Conservation (phyloP, 2,113 vertebrate species). For the Ciconia stormi region DNA sequence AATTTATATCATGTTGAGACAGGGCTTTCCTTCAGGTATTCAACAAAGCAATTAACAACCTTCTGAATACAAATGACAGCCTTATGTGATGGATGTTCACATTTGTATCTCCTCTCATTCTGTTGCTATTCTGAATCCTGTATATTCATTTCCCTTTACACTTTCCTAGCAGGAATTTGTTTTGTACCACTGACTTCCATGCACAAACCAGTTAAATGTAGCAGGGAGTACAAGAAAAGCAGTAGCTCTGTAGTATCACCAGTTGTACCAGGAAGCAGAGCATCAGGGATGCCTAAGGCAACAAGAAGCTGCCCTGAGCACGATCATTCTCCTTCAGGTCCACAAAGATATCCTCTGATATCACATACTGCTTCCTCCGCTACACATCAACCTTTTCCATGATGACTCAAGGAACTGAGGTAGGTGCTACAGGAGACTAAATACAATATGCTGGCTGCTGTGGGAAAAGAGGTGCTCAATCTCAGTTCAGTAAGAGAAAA, state of each 20-base stretch:
- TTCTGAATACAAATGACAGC: not conserved
- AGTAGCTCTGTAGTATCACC: not conserved
- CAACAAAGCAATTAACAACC: conserved; percentile 29
- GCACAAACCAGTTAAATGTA: not conserved
- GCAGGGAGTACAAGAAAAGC: not conserved
- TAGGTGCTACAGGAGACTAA: not conserved
- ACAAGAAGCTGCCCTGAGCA: not conserved
- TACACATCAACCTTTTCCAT: not conserved
- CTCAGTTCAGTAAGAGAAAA: not conserved
- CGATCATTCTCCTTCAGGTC: not conserved
- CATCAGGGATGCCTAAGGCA: not conserved
- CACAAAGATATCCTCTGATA: not conserved
- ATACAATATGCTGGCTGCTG: not conserved
- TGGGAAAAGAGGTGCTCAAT: not conserved
- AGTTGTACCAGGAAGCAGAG: not conserved
- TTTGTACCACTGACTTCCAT: not conserved
- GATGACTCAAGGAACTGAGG: not conserved
- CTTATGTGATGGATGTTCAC: not conserved
- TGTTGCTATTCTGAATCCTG: not conserved
- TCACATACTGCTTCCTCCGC: not conserved
- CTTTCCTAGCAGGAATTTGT: not conserved
- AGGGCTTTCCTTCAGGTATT: conserved; percentile 17
- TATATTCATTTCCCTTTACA: not conserved
- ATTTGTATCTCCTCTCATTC: not conserved
- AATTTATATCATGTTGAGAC: not conserved